Percentiles rank a stretch among this genome's conserved stretches.
Evolutionary conservation across 2,888 invertebrate genomes (phyloP).

Genomic region (Platynereis dumerilii): DNA sequence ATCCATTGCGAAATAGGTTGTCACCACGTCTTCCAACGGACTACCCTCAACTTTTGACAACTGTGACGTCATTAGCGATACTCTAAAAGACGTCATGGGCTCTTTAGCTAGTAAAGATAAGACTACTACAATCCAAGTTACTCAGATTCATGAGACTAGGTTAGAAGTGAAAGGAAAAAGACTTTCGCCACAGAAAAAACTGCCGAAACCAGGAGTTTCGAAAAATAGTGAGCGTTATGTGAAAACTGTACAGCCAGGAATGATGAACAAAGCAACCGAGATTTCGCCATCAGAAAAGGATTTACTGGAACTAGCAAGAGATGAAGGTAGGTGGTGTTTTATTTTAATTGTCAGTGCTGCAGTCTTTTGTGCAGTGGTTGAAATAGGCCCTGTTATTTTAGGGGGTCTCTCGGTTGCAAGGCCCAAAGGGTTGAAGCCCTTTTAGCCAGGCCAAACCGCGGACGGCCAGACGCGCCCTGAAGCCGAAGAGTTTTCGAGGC

Average conservation of each 20-base stretch:
- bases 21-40: no score
- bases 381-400: no score
- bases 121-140: conserved; percentile 15
- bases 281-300: background rate
- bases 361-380: no score
- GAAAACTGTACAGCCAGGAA: background rate
- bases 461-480: no score
- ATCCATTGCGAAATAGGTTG: no score
- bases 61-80: background rate
- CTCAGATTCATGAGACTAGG: conserved; percentile 19
- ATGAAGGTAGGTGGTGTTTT: background rate
- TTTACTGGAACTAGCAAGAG: background rate
- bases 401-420: no score
- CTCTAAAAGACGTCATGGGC: conserved; percentile 2
- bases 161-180: conserved; percentile 21
- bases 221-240: no score
- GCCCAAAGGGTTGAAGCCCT: no score
- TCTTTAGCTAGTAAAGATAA: conserved; percentile 13
- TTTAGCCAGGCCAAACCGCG: no score
- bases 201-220: background rate
- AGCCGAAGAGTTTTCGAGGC: no score
- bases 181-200: background rate
- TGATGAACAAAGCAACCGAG: conserved; percentile 1
- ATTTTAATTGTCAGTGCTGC: no score
- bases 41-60: background rate